Percentiles rank a stretch among this genome's conserved stretches.
These are phyloP conservation scores for Cygnus olor DNA, from an alignment of 2,797 vertebrate species.

Conservation along the genomic window DNA sequence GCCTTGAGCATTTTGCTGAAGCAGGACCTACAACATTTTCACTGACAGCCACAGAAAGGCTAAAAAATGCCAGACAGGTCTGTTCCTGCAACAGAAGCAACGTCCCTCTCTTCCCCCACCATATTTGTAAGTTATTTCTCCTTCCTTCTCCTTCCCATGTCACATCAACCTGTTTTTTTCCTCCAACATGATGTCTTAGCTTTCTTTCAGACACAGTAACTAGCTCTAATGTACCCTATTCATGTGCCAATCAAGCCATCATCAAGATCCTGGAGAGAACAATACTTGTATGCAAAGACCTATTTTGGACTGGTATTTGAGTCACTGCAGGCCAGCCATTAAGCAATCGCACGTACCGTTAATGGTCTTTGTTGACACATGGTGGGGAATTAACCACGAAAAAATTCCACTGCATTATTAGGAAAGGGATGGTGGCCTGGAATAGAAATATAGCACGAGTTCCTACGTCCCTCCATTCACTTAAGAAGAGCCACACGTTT, in stretches of 20 bases:
- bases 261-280: slow-evolving; percentile 73
- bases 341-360: slow-evolving; percentile 72
- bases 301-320: slow-evolving; percentile 73
- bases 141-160: slow-evolving; percentile 10
- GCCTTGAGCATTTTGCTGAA: neutral
- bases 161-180: slow-evolving; percentile 41
- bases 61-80: slow-evolving; percentile 32
- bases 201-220: slow-evolving; percentile 76
- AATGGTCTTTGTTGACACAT: slow-evolving; percentile 55
- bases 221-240: slow-evolving; percentile 77
- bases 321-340: slow-evolving; percentile 76
- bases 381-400: slow-evolving; percentile 45
- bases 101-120: neutral
- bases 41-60: neutral
- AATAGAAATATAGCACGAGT: neutral
- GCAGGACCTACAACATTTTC: neutral
- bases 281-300: slow-evolving; percentile 72
- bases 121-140: neutral
- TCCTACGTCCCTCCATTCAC: neutral
- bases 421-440: slow-evolving; percentile 1
- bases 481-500: neutral
- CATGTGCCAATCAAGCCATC: slow-evolving; percentile 78
- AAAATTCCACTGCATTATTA: slow-evolving; percentile 50
- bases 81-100: slow-evolving; percentile 17
- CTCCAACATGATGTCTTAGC: slow-evolving; percentile 57